Evolutionary conservation across 2,113 vertebrate genomes (phyloP).

Genomic region (Callorhinus ursinus): DNA sequence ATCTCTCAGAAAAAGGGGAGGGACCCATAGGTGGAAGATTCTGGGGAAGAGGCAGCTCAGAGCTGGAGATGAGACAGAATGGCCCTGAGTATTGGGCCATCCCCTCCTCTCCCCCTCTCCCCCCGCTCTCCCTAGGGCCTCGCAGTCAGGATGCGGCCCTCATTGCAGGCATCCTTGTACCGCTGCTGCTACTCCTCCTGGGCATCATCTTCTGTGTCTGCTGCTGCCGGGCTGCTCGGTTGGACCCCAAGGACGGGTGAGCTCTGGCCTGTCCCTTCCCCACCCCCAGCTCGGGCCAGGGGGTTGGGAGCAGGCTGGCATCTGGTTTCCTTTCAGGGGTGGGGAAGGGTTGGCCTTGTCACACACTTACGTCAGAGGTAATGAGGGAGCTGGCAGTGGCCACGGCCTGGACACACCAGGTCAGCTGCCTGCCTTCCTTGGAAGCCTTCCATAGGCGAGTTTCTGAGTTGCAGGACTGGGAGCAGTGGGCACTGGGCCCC

Average conservation of each 20-base stretch:
- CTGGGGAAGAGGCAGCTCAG: neutral
- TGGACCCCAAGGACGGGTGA: conserved; percentile 91
- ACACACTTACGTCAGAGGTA: neutral
- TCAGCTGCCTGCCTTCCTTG: neutral
- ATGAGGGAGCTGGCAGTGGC: neutral
- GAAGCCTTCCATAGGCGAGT: neutral
- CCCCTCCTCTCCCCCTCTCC: accelerated
- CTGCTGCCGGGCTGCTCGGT: conserved; percentile 84
- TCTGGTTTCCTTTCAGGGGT: neutral
- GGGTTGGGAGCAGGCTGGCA: neutral
- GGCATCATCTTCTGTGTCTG: conserved; percentile 84
- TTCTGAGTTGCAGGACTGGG: neutral
- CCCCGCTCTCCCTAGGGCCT: conserved; percentile 72
- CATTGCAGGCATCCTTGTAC: conserved; percentile 86
- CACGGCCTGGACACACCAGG: neutral
- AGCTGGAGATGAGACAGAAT: neutral
- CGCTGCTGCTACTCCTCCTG: conserved; percentile 88
- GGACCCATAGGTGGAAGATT: neutral
- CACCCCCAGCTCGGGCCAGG: neutral
- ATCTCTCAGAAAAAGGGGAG: neutral
- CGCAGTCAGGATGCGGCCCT: conserved; percentile 80
- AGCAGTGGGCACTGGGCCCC: neutral
- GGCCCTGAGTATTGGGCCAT: accelerated
- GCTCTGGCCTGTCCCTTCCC: neutral
- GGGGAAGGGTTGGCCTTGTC: neutral